A percentile compares a stretch with the other conserved stretches of the same genome.
Evolutionary conservation across 1,140 invertebrate species (phyloP).

Genomic region (Cydia amplana): DNA sequence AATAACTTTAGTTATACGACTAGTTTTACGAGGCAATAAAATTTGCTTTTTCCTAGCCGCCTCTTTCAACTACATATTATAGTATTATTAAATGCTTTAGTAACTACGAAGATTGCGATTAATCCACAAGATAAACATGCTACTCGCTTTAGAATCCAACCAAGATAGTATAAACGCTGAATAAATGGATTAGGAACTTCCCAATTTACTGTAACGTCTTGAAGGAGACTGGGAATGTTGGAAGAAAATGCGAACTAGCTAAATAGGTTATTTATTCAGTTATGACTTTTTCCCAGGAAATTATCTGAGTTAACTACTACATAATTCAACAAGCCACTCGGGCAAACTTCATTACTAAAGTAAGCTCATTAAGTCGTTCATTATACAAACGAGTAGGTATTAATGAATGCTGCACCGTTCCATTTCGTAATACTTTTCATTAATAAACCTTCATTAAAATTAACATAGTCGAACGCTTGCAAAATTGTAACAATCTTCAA

Average conservation of each 20-base stretch:
- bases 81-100: background rate
- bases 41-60: background rate
- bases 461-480: constrained; percentile 36
- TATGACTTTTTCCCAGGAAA: background rate
- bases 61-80: background rate
- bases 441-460: constrained; percentile 36
- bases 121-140: background rate
- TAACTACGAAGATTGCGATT: background rate
- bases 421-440: constrained; percentile 22
- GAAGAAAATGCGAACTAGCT: background rate
- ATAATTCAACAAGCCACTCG: background rate
- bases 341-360: constrained; percentile 4
- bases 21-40: background rate
- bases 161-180: background rate
- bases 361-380: background rate
- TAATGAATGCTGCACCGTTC: constrained; percentile 6
- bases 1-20: background rate
- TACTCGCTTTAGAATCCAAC: background rate
- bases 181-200: background rate
- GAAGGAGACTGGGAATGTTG: background rate
- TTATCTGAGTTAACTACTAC: background rate
- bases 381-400: constrained; percentile 12
- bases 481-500: constrained; percentile 36
- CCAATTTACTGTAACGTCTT: background rate
- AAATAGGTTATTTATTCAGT: background rate